These are phyloP conservation scores for Sceloporus undulatus DNA, from an alignment of 2,113 vertebrate genomes.

Conservation along the genomic window DNA sequence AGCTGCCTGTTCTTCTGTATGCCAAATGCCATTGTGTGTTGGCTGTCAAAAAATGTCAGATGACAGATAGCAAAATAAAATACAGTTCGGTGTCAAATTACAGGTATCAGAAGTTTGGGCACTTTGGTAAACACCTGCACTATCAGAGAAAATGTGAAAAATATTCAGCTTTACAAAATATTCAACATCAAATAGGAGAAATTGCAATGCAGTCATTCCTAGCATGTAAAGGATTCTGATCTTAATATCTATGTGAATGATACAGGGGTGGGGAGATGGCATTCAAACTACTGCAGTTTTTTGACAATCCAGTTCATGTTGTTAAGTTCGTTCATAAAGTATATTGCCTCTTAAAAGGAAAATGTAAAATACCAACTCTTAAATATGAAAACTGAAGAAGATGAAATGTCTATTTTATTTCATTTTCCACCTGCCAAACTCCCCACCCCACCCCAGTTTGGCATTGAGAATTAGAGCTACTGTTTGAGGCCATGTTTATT, in stretches of 20 bases:
- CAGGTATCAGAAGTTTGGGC: too few relatives aligned
- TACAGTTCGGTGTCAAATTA: too few relatives aligned
- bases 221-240: background rate
- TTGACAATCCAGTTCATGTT: background rate
- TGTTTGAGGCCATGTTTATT: conserved; percentile 10
- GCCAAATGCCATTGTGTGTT: too few relatives aligned
- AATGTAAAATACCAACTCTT: background rate
- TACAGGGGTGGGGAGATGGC: background rate
- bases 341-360: background rate
- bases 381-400: background rate
- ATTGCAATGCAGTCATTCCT: background rate
- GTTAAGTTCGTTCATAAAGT: background rate
- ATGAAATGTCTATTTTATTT: background rate
- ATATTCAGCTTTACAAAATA: too few relatives aligned
- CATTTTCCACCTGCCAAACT: background rate
- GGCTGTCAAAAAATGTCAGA: too few relatives aligned
- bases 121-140: too few relatives aligned
- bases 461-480: background rate
- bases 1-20: too few relatives aligned
- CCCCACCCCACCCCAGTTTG: background rate
- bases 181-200: too few relatives aligned
- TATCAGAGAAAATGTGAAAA: too few relatives aligned
- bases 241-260: background rate
- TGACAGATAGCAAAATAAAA: too few relatives aligned
- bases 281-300: too few relatives aligned